Evolutionary conservation across 2,888 invertebrate genomes (phyloP), one percentile per base, ranked within the genome.

Genomic region (Agrotis exclamationis): DNA sequence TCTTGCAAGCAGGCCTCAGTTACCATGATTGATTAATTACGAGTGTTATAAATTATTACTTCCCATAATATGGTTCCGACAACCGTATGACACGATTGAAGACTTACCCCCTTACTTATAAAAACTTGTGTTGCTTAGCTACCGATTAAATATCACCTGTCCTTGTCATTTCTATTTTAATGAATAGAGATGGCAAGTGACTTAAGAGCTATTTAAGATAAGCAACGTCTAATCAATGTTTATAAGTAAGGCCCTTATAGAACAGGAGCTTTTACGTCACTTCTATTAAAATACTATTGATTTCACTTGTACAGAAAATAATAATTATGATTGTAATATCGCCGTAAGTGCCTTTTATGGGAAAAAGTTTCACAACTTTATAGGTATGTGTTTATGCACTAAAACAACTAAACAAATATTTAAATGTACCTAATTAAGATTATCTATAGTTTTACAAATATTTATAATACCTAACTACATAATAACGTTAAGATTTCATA

Each of bases 291-390:
- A n/a, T n/a, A n/a, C n/a, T n/a, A n/a, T 9, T 45, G 5, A 1
- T 45, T 60, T 47, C 9, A 7, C 11, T 65, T 14, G 18, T 24
- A 50, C 5, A 50, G 7, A 45, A 64, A 44, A 65, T 16, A 45
- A 24, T 18, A 28, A 22, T 18, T 18, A 20, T 45, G 0, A 18
- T 24, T 51, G 14, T 22, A 22, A 20, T 45, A 59, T 68, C 48
- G 67, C 79, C 84, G 28, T 78, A 84, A 80, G 85, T 86, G 85
- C 85, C 85, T 86, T 86, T 66, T 67, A 66, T 39, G 22, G 9
- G 39, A 39, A 70, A 13, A 18, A 48, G 47, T 59, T 70, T 53
- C 44, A 70, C 33, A 47, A 39, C 20, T 33, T 22, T 45, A 6
- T 33, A 16, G 0, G 16, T 45, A 50, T 14, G 20, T 51, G 48